These are phyloP conservation scores for Heliconius cydno DNA, from an alignment of 2,888 invertebrate genomes.

Conservation along the genomic window DNA sequence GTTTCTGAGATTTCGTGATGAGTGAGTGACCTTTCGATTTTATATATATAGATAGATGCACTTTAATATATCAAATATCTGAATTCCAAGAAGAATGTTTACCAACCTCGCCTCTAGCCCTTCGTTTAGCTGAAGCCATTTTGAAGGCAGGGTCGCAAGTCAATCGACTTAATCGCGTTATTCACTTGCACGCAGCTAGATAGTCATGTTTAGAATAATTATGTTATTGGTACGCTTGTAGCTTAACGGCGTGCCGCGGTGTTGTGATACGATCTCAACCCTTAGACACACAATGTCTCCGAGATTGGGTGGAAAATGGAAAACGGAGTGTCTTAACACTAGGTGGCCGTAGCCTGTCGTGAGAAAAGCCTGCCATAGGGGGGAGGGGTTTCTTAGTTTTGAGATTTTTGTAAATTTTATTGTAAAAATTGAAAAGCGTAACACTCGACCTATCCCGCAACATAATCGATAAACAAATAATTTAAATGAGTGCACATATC, in stretches of 20 bases:
- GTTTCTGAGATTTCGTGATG: too few species aligned
- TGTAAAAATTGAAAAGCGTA: neutral
- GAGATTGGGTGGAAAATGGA: neutral
- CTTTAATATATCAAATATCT: slow-evolving; percentile 5
- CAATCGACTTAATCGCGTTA: slow-evolving; percentile 31
- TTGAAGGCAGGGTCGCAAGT: slow-evolving; percentile 21
- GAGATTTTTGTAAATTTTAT: neutral
- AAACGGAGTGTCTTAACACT: too few species aligned
- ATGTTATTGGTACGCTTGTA: neutral
- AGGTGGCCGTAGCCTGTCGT: too few species aligned
- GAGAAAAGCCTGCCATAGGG: too few species aligned
- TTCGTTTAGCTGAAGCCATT: slow-evolving; percentile 24
- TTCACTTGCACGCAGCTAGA: slow-evolving; percentile 2
- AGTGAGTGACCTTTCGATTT: too few species aligned
- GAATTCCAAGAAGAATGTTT: neutral
- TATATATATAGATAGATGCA: too few species aligned
- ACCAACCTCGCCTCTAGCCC: neutral
- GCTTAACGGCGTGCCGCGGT: neutral
- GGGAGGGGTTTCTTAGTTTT: too few species aligned
- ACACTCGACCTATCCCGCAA: neutral
- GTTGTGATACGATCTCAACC: neutral
- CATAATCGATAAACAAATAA: neutral
- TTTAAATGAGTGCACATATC: neutral
- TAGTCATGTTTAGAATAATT: neutral
- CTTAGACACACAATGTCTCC: neutral